A percentile compares a stretch with the other conserved stretches of the same genome.
These are phyloP conservation scores for Centruroides vittatus DNA, from an alignment of 1,140 invertebrate genomes.

Conservation along the genomic window DNA sequence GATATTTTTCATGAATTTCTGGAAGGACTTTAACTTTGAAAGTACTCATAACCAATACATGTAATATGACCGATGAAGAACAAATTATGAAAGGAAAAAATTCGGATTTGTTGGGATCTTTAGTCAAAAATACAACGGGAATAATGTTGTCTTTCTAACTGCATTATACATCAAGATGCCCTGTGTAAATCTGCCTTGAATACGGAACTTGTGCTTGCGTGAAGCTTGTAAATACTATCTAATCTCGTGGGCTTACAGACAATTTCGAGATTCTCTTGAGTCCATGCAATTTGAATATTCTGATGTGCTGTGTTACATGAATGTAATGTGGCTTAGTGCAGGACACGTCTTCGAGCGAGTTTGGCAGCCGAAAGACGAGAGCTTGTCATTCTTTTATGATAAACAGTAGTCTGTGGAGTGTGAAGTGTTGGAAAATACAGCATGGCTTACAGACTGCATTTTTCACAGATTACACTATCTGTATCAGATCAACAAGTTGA, in stretches of 20 bases:
- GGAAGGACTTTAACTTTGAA: background rate
- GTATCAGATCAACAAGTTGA: too few species aligned
- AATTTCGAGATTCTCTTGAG: background rate
- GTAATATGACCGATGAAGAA: slow-evolving; percentile 1
- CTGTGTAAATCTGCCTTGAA: slow-evolving; percentile 10
- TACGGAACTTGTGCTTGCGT: background rate
- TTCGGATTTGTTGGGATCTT: slow-evolving; percentile 1
- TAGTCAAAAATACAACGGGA: slow-evolving; percentile 1
- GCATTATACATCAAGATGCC: slow-evolving; percentile 8
- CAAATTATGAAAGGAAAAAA: slow-evolving; percentile 1
- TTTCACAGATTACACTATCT: too few species aligned
- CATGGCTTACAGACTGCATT: too few species aligned
- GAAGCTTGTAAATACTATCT: slow-evolving; percentile 2
- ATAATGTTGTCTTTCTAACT: slow-evolving; percentile 3
- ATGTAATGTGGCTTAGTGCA: too few species aligned
- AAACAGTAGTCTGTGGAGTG: too few species aligned
- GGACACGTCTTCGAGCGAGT: too few species aligned
- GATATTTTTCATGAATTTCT: slow-evolving; percentile 1
- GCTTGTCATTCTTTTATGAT: too few species aligned
- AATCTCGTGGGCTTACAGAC: slow-evolving; percentile 1
- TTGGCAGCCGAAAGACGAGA: too few species aligned
- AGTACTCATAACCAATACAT: background rate
- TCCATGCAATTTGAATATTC: too few species aligned
- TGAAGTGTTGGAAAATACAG: too few species aligned
- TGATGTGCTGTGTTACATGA: too few species aligned